Base-by-base conservation (phyloP, 2,797 vertebrate genomes). In the Arrhamphus sclerolepis region DNA sequence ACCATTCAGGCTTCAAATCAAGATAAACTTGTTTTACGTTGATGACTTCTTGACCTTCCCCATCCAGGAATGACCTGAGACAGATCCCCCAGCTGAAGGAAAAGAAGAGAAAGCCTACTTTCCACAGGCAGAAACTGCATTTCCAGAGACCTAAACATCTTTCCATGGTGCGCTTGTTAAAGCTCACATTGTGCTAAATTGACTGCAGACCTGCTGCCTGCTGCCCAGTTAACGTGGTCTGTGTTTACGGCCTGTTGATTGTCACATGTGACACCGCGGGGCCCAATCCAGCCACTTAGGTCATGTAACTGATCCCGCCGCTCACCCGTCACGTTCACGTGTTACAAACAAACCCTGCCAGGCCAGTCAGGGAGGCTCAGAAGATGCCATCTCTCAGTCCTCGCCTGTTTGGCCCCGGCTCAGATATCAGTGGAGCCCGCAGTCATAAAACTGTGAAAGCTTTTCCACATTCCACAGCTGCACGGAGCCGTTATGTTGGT, bases 351-450 rank as follows among this genome's bases (percentile, higher is more conserved):
- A 1, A 6, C 44, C 40, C 19, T 20, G 42, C 42, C 39, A n/a
- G n/a, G n/a, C n/a, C n/a, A n/a, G n/a, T n/a, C n/a, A 50, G 18
- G 20, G 39, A 34, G 53, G 56, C 29, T 19, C 16, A 9, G 17
- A 44, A 16, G 56, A 78, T 72, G 55, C 44, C 57, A 77, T 62
- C 58, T 26, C 48, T 42, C 4, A 28, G 28, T 28, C 29, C 29
- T 7, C 6, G 2, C 9, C 29, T 10, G 28, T 31, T 9, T 5
- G 29, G 3, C 31, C 3, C 31, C 9, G 13, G 31, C 31, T 34
- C 31, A 11, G 8, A 34, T 2, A 34, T 11, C 31, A 34, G 31
- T 34, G 21, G 14, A 64, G 47, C 2, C 7, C 20, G 21, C 7
- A 46, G 41, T 40, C 46, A 54, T 51, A 75, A 60, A 61, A 39